phyloP scores from a whole-genome alignment of 1,140 invertebrate species.

The Liolophura sinensis region DNA sequence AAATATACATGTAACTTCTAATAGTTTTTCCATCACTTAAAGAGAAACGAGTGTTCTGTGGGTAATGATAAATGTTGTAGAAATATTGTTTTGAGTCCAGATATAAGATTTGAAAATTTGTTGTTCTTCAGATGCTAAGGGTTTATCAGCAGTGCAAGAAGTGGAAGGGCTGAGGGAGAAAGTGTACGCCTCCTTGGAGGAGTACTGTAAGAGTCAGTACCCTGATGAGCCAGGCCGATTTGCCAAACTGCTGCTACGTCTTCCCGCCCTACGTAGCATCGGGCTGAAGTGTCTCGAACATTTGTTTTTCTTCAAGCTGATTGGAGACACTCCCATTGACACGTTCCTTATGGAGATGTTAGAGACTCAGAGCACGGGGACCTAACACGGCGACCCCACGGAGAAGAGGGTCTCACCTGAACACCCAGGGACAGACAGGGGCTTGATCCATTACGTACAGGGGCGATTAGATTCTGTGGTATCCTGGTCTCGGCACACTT shows the following conservation, averaged over 20 bases:
- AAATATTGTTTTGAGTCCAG: not conserved
- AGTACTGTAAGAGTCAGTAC: conserved; percentile 86
- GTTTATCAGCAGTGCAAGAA: conserved; percentile 77
- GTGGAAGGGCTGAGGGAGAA: conserved; percentile 91
- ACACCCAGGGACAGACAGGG: no score
- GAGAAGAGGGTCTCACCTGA: no score
- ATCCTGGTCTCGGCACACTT: no score
- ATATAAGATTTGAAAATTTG: no score
- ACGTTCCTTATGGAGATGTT: conserved; percentile 66
- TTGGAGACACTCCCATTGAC: conserved; percentile 64
- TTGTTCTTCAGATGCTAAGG: conserved; percentile 77
- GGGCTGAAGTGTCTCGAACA: conserved; percentile 93
- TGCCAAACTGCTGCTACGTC: conserved; percentile 87
- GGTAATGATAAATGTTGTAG: not conserved
- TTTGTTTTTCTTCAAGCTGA: conserved; percentile 92
- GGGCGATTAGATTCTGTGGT: no score
- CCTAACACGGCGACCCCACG: conserved; percentile 6
- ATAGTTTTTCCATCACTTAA: not conserved
- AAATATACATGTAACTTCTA: no score
- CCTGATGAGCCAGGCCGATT: conserved; percentile 91
- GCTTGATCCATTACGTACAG: no score
- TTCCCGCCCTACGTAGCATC: conserved; percentile 93
- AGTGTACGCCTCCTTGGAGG: conserved; percentile 91
- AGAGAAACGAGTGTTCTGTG: not conserved
- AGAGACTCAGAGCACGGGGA: conserved; percentile 61